Evolutionary conservation across 2,797 vertebrate genomes (phyloP).

Genomic region (Danio jaintianensis): DNA sequence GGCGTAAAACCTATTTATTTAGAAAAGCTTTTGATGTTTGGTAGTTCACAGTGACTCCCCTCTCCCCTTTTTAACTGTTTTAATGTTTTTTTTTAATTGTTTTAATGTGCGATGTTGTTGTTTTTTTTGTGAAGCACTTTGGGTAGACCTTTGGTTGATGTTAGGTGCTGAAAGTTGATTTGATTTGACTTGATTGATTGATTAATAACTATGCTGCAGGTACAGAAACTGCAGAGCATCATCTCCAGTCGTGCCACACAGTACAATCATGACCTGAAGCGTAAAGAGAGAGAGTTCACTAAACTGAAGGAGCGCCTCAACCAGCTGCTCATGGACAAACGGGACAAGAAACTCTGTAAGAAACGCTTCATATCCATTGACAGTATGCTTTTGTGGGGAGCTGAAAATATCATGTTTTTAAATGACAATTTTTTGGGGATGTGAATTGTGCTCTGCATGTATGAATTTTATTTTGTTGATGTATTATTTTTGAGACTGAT

Average conservation of each 20-base stretch:
- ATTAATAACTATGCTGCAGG: conserved; percentile 72
- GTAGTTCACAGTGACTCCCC: too few relatives aligned
- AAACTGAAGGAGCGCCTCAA: conserved; percentile 94
- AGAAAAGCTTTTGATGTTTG: too few relatives aligned
- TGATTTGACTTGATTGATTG: neutral
- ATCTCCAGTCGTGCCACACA: conserved; percentile 94
- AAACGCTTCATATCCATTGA: neutral
- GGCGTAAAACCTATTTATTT: too few relatives aligned
- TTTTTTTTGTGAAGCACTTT: neutral
- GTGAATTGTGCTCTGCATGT: too few relatives aligned
- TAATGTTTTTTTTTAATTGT: neutral
- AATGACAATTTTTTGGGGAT: too few relatives aligned
- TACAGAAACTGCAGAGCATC: conserved; percentile 94
- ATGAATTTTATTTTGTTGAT: too few relatives aligned
- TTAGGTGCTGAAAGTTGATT: too few relatives aligned
- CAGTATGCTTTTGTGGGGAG: too few relatives aligned
- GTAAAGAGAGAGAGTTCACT: conserved; percentile 91
- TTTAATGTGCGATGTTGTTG: neutral
- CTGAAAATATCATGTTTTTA: too few relatives aligned
- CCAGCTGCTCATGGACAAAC: conserved; percentile 92
- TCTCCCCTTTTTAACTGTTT: too few relatives aligned
- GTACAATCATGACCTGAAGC: conserved; percentile 95
- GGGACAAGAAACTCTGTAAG: conserved; percentile 91
- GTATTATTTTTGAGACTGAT: too few relatives aligned
- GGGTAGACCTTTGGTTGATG: too few relatives aligned